phyloP scores from a whole-genome alignment of 1,140 invertebrate genomes.

The Mamestra configurata region DNA sequence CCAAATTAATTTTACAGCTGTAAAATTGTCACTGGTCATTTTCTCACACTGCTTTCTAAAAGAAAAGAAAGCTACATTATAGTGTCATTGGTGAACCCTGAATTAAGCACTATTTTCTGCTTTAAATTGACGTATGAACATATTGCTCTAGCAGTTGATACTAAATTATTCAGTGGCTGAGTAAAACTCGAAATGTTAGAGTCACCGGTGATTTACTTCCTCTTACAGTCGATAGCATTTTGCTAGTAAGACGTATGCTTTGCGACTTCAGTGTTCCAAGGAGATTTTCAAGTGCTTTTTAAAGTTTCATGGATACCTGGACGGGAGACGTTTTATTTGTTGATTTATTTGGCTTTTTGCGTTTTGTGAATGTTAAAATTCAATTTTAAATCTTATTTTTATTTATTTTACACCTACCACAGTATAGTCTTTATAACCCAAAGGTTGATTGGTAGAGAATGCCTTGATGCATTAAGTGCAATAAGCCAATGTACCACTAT shows the following conservation, averaged over 20 bases:
- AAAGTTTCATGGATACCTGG: conserved; percentile 7
- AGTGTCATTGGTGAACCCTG: neutral
- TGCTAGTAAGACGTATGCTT: conserved; percentile 19
- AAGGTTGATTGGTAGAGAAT: no score
- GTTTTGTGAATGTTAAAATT: neutral
- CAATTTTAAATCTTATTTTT: neutral
- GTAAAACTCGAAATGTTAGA: conserved; percentile 15
- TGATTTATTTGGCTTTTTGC: neutral
- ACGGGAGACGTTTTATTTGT: neutral
- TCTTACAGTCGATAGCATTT: conserved; percentile 33
- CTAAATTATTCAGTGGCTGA: conserved; percentile 29
- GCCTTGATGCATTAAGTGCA: no score
- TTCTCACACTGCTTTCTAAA: no score
- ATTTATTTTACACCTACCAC: no score
- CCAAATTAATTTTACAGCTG: no score
- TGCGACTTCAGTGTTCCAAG: conserved; percentile 10
- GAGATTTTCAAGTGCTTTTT: conserved; percentile 45
- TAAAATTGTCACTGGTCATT: no score
- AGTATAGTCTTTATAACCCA: no score
- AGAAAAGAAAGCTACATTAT: neutral
- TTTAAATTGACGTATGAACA: conserved; percentile 15
- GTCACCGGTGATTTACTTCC: neutral
- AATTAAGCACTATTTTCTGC: neutral
- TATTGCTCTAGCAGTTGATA: neutral
- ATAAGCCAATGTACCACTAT: no score